A percentile compares a stretch with the other conserved stretches of the same genome.
Evolutionary conservation across 2,888 invertebrate species (phyloP).

Genomic region (Xestoiulus laeticollis): DNA sequence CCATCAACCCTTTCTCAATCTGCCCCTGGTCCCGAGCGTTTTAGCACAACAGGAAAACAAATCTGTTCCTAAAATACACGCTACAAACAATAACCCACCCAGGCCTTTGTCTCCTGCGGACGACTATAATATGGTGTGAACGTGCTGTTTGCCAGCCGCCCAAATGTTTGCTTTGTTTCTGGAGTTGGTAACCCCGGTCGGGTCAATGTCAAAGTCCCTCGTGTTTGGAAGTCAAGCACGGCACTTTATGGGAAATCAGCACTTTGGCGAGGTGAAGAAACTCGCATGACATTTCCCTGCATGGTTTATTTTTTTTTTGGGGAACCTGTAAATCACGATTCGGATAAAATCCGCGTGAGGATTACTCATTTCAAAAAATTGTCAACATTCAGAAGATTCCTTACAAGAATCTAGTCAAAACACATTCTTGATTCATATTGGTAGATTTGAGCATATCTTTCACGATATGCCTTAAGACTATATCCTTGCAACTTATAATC

Average conservation of each 20-base stretch:
- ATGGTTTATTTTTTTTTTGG: too few relatives aligned
- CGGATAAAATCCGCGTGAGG: too few relatives aligned
- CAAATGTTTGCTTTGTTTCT: not conserved
- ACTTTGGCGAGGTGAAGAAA: not conserved
- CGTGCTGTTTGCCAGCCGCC: not conserved
- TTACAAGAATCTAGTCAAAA: too few relatives aligned
- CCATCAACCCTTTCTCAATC: not conserved
- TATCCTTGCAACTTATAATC: too few relatives aligned
- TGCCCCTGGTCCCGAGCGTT: not conserved
- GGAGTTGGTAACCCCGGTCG: not conserved
- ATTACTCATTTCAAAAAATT: too few relatives aligned
- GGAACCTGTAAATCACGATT: not conserved
- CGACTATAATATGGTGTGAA: not conserved
- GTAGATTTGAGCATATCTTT: too few relatives aligned
- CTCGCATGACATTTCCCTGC: not conserved
- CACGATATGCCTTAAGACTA: too few relatives aligned
- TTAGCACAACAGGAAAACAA: not conserved
- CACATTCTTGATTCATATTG: too few relatives aligned
- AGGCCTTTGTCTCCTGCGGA: not conserved
- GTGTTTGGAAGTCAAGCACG: not conserved
- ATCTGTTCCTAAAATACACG: not conserved
- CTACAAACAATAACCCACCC: not conserved
- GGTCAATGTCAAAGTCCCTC: conserved; percentile 31
- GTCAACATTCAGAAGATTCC: too few relatives aligned
- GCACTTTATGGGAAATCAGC: not conserved